These are phyloP conservation scores for Aphelenchoides fujianensis DNA, from an alignment of 1,140 invertebrate species.

Conservation along the genomic window DNA sequence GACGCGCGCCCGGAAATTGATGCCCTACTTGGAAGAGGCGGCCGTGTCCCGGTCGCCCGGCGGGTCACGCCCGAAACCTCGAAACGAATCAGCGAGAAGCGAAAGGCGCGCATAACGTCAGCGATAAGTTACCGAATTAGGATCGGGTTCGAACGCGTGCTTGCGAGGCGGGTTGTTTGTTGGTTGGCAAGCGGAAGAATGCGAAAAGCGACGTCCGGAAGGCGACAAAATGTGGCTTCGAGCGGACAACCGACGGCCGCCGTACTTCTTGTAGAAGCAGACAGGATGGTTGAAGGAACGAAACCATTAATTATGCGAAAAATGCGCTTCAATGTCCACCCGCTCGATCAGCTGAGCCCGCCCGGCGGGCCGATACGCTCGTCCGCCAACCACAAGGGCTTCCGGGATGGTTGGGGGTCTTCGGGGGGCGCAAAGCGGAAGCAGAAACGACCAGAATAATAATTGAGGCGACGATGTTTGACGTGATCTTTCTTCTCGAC, in stretches of 20 bases:
- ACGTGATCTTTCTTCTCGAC: too few relatives aligned
- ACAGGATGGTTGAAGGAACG: neutral
- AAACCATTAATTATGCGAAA: neutral
- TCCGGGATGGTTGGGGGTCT: too few relatives aligned
- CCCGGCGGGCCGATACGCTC: too few relatives aligned
- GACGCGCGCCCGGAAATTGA: neutral
- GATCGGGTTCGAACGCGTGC: neutral
- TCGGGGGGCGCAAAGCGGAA: too few relatives aligned
- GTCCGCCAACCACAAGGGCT: too few relatives aligned
- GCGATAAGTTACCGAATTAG: conserved; percentile 3
- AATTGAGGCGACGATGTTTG: neutral
- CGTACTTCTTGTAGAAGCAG: too few relatives aligned
- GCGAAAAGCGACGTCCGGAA: too few relatives aligned
- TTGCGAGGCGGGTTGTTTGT: too few relatives aligned
- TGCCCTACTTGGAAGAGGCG: neutral
- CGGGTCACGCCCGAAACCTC: neutral
- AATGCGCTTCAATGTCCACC: neutral
- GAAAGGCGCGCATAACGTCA: neutral
- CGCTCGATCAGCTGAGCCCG: neutral
- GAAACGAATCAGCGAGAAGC: conserved; percentile 5
- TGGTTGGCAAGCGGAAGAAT: too few relatives aligned
- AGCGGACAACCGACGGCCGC: too few relatives aligned
- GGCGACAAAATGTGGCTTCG: too few relatives aligned
- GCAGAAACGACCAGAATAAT: too few relatives aligned
- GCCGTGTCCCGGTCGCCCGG: neutral